phyloP scores from a whole-genome alignment of 2,888 invertebrate genomes.

The Entomobrya multifasciata region DNA sequence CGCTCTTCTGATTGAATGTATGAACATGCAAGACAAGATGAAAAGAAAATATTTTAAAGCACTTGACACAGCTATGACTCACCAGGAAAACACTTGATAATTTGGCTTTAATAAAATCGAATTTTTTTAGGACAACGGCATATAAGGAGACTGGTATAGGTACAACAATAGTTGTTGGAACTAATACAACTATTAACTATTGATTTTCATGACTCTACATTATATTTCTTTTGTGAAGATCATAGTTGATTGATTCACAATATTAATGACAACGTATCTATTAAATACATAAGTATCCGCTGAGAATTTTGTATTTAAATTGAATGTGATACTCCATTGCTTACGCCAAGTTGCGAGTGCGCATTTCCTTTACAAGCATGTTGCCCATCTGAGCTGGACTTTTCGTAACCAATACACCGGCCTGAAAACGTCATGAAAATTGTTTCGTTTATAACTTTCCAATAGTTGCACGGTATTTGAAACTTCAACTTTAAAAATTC shows the following conservation, averaged over 20 bases:
- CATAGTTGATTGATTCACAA: background rate
- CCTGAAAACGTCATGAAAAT: too few species aligned
- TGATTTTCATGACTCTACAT: slow-evolving; percentile 31
- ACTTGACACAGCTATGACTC: too few species aligned
- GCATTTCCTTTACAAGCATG: slow-evolving; percentile 94
- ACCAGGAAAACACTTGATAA: too few species aligned
- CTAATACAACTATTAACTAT: slow-evolving; percentile 29
- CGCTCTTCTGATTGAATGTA: too few species aligned
- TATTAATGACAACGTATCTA: background rate
- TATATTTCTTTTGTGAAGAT: slow-evolving; percentile 25
- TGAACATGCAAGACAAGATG: too few species aligned
- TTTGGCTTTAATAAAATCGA: too few species aligned
- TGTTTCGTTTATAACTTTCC: too few species aligned
- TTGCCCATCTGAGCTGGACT: slow-evolving; percentile 98
- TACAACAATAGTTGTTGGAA: background rate
- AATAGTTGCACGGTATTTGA: too few species aligned
- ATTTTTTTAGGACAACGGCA: background rate
- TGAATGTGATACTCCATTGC: too few species aligned
- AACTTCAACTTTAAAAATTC: too few species aligned
- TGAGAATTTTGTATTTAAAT: slow-evolving; percentile 31
- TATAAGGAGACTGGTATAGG: too few species aligned
- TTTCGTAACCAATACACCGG: slow-evolving; percentile 96
- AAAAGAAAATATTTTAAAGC: too few species aligned
- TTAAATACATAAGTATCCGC: slow-evolving; percentile 26
- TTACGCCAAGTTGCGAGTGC: slow-evolving; percentile 74